A percentile compares a stretch with the other conserved stretches of the same genome.
Conservation (phyloP, 1,140 invertebrate genomes). For the Oreohelix idahoensis region DNA sequence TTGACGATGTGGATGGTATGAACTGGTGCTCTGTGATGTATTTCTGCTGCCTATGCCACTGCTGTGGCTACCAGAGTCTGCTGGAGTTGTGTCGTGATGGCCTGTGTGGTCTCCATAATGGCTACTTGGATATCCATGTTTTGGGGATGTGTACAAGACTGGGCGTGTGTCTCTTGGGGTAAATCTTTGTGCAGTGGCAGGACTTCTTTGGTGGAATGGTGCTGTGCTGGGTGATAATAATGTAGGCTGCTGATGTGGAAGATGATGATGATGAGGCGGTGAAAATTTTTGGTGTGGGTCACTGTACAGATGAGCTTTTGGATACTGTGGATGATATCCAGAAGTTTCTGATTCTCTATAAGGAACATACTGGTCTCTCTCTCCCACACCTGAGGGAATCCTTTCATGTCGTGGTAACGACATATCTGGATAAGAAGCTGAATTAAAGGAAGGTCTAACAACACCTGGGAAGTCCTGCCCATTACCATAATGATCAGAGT, state of each 20-base stretch:
- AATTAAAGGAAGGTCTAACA: not conserved
- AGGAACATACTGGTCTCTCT: not conserved
- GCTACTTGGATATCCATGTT: not conserved
- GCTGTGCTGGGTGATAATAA: not conserved
- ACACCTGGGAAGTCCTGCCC: not conserved
- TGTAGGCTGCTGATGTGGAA: not conserved
- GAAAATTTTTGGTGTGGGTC: not conserved
- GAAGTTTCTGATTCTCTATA: not conserved
- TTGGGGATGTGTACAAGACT: constrained; percentile 32
- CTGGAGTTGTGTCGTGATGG: constrained; percentile 65
- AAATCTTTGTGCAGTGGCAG: not conserved
- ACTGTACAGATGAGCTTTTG: not conserved
- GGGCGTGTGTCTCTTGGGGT: not conserved
- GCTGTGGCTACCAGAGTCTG: constrained; percentile 83
- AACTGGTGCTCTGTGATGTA: constrained; percentile 86
- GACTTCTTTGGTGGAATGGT: not conserved
- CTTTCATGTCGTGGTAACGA: constrained; percentile 2
- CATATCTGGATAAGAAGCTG: constrained; percentile 22
- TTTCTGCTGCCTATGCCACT: constrained; percentile 93
- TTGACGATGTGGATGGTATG: constrained; percentile 61
- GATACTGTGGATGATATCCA: not conserved
- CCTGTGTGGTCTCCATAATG: not conserved
- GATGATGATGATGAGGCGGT: not conserved
- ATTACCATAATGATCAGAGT: not conserved
- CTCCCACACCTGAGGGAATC: not conserved